Base-by-base conservation (phyloP, 2,797 vertebrate species). In the Labeo calbasu region DNA sequence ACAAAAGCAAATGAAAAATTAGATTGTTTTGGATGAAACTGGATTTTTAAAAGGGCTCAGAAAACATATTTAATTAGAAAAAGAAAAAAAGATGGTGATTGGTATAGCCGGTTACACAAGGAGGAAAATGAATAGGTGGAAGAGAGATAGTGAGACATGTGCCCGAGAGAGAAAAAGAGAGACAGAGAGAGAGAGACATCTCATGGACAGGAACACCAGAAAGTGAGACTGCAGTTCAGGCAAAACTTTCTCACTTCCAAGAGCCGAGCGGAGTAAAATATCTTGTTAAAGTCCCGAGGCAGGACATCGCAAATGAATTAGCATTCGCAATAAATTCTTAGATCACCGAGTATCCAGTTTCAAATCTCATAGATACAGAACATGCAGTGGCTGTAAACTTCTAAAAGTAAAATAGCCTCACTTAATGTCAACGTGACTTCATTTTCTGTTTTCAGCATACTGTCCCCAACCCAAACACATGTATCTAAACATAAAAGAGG, bases 21-120 rank as follows among this genome's bases (percentile, higher is more conserved):
- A 93, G 93, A 96, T 95, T 94, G 92, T 93, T 95, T 94, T 93
- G 94, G 94, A 94, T 93, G 93, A 92, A 93, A 93, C 93, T 90
- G 91, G 92, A 92, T 93, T 95, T 94, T 94, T 95, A 94, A 95
- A 84, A 94, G 91, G 93, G 91, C 90, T 91, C 93, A 87, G 92
- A 93, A 95, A 95, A 95, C 91, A 94, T 93, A 95, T 95, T 96
- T 95, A 95, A 96, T 96, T 95, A 95, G 91, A 93, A 93, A 93
- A 89, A 91, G 91, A 89, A 55, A 87, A 86, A 84, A 81, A 80
- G 78, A 73, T 89, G 91, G 91, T 92, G 92, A 92, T 90, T 90
- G 91, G 91, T 91, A 86, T 92, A 92, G 92, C 88, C 90, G 83
- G 90, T 93, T 93, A 93, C 86, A 91, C 86, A 87, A 86, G 90